These are phyloP conservation scores for Etheostoma perlongum DNA, from an alignment of 2,797 vertebrate genomes.

Conservation along the genomic window DNA sequence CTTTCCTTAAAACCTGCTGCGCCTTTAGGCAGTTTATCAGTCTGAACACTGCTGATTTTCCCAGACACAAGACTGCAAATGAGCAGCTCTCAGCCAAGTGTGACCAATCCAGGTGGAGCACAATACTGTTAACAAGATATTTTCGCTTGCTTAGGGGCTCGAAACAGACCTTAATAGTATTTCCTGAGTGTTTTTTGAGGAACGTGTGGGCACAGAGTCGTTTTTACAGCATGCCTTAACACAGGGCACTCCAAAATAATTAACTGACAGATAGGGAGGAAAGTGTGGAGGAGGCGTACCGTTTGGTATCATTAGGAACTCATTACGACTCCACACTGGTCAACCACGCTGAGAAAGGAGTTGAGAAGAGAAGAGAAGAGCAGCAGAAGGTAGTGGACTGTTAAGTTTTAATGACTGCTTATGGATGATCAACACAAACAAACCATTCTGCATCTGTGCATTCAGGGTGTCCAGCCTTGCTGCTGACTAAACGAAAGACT, in stretches of 20 bases:
- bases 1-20: constrained; percentile 36
- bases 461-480: constrained; percentile 9
- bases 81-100: constrained; percentile 22
- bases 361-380: constrained; percentile 3
- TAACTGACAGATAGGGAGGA: constrained; percentile 19
- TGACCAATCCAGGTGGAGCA: constrained; percentile 40
- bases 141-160: constrained; percentile 24
- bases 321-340: constrained; percentile 51
- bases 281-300: constrained; percentile 36
- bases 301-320: constrained; percentile 70
- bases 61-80: constrained; percentile 32
- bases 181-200: constrained; percentile 25
- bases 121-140: constrained; percentile 40
- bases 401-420: constrained; percentile 77
- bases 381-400: constrained; percentile 64
- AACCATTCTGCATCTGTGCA: constrained; percentile 54
- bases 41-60: constrained; percentile 16
- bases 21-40: constrained; percentile 32
- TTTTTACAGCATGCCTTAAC: constrained; percentile 52
- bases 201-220: constrained; percentile 6
- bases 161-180: constrained; percentile 33
- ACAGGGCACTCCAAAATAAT: constrained; percentile 41
- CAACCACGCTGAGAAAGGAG: constrained; percentile 4
- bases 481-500: constrained; percentile 68
- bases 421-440: constrained; percentile 61